A percentile compares a stretch with the other conserved stretches of the same genome.
Conservation (phyloP, 2,888 invertebrate species). For the Xestia c-nigrum region DNA sequence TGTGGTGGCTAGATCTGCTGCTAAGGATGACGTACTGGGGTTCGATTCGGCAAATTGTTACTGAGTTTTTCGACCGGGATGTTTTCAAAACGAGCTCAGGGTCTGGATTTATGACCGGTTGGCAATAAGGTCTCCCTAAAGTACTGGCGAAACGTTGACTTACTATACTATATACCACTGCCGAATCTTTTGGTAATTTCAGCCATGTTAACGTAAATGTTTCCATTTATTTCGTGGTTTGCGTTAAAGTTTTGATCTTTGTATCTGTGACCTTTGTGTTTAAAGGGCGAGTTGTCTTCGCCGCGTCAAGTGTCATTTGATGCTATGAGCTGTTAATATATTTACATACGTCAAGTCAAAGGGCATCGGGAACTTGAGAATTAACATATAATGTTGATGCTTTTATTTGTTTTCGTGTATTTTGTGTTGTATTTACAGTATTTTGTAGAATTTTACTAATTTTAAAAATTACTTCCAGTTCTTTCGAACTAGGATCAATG, state of each 20-base stretch:
- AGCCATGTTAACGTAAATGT: constrained; percentile 3
- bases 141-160: background rate
- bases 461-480: background rate
- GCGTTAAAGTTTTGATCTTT: constrained; percentile 51
- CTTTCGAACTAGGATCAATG: background rate
- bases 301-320: constrained; percentile 57
- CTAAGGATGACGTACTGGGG: background rate
- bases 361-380: constrained; percentile 33
- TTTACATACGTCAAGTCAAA: constrained; percentile 52
- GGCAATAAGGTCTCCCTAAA: background rate
- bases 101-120: background rate
- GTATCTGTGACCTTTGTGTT: constrained; percentile 36
- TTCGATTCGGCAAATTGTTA: background rate
- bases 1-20: background rate
- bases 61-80: no score
- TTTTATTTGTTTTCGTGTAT: constrained; percentile 38
- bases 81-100: background rate
- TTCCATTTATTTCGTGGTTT: constrained; percentile 35
- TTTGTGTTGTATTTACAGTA: constrained; percentile 2
- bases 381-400: constrained; percentile 41
- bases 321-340: constrained; percentile 56
- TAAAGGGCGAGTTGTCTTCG: constrained; percentile 57
- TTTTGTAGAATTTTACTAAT: background rate
- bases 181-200: background rate
- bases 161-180: background rate